Base-by-base conservation (phyloP, 2,113 vertebrate species). In the Zapus hudsonius region DNA sequence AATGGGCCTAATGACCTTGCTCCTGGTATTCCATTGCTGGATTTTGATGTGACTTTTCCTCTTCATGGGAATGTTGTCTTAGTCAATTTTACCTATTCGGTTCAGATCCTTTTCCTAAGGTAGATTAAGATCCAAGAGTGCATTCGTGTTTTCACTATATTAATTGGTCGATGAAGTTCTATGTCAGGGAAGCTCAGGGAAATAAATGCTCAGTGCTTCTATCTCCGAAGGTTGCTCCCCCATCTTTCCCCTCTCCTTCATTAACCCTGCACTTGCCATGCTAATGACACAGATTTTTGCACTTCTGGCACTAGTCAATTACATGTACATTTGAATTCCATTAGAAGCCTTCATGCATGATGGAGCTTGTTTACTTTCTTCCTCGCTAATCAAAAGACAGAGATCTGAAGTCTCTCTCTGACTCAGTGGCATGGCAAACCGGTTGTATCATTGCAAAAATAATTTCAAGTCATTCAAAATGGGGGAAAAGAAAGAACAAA, bases 191-290 rank as follows among this genome's bases (percentile, higher is more conserved):
- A 17, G 76, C 91, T 96, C 70, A 31, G 70, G 67, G 80, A 96
- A 92, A 95, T 82, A 96, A 92, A 95, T 82, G 38, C 74, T 96
- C 93, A 42, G 33, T 73, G 59, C 93, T 91, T 42, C 57, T 72
- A 72, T 95, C 94, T 95, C 79, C 84, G 78, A 92, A 96, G 96
- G 73, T 64, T 81, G 57, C 52, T 69, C 93, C 93, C 95, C 69
- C 93, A 94, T 95, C 95, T 93, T 94, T 66, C 38, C 57, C 90
- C 92, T 83, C 87, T 94, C 52, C 44, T 97, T 82, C 96, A 86
- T 98, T 97, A 98, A 97, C 96, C 97, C 97, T 95, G 84, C 61
- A 87, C 85, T 97, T 84, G 82, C 97, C 97, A 95, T 87, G 88
- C 83, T 96, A 97, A 97, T 72, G 16, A 95, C 69, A 95, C 42